Percentiles rank a stretch among this genome's conserved stretches.
phyloP scores from a whole-genome alignment of 2,888 invertebrate species.

The Ormyrus thymus region DNA sequence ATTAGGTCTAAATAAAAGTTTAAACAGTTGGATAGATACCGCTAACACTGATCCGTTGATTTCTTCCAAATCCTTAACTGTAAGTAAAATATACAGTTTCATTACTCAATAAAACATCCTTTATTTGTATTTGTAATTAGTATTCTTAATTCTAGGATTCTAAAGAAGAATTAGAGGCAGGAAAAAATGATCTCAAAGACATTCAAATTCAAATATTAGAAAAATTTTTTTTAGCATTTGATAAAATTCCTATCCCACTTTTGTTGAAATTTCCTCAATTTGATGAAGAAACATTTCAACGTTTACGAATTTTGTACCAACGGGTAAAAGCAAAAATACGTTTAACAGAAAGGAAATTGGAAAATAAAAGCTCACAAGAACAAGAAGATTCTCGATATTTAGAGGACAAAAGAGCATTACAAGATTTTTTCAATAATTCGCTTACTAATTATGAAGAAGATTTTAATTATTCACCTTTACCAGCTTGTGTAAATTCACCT shows the following conservation, averaged over 20 bases:
- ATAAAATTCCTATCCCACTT: constrained; percentile 80
- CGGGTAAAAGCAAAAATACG: constrained; percentile 79
- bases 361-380: constrained; percentile 49
- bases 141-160: constrained; percentile 59
- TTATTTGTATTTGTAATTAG: too few species aligned
- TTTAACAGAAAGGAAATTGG: constrained; percentile 70
- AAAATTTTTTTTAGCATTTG: constrained; percentile 80
- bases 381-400: constrained; percentile 11
- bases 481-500: not conserved
- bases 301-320: constrained; percentile 78
- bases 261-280: constrained; percentile 80
- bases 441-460: constrained; percentile 26
- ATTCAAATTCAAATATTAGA: constrained; percentile 80
- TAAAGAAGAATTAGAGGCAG: constrained; percentile 62
- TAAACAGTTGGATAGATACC: constrained; percentile 66
- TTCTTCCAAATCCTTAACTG: constrained; percentile 62
- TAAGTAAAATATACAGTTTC: constrained; percentile 7
- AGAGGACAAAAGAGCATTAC: constrained; percentile 55
- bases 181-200: constrained; percentile 72
- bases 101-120: too few species aligned
- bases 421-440: constrained; percentile 68
- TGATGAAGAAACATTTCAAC: constrained; percentile 77
- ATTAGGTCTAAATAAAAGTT: constrained; percentile 65
- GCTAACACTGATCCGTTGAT: constrained; percentile 63
- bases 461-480: not conserved